phyloP scores from a whole-genome alignment of 37 sponge, comb jelly and placozoan species.

The Ianthella basta region DNA sequence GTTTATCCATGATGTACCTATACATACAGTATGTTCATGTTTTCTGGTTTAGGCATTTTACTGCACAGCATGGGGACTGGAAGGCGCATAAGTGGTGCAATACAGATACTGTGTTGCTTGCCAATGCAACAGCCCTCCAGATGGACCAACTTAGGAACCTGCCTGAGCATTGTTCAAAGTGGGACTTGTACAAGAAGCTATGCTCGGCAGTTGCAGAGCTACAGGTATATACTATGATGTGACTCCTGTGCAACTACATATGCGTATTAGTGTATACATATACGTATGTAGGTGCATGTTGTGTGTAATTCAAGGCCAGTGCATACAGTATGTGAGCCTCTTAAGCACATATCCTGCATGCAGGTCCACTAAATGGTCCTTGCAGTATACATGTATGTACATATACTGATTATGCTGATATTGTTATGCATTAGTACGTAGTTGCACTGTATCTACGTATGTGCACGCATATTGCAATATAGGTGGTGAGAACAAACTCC shows the following conservation, averaged over 20 bases:
- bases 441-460: too few relatives aligned
- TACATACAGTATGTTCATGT: background rate
- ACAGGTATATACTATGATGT: background rate
- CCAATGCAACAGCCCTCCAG: constrained; percentile 40
- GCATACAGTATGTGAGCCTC: too few relatives aligned
- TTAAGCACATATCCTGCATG: background rate
- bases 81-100: constrained; percentile 41
- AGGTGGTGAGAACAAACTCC: too few relatives aligned
- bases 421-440: too few relatives aligned
- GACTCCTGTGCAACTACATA: background rate
- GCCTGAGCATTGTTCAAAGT: constrained; percentile 2
- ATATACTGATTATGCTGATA: too few relatives aligned
- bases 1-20: background rate
- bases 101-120: constrained; percentile 42
- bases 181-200: constrained; percentile 50
- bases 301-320: background rate
- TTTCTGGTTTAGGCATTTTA: constrained; percentile 37
- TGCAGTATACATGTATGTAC: too few relatives aligned
- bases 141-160: constrained; percentile 39
- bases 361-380: too few relatives aligned
- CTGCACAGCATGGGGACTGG: constrained; percentile 48
- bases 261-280: background rate
- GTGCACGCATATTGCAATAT: too few relatives aligned
- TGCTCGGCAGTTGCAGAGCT: background rate
- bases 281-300: constrained; percentile 1